phyloP scores from a whole-genome alignment of 2,797 vertebrate genomes.

The Typhlichthys subterraneus region DNA sequence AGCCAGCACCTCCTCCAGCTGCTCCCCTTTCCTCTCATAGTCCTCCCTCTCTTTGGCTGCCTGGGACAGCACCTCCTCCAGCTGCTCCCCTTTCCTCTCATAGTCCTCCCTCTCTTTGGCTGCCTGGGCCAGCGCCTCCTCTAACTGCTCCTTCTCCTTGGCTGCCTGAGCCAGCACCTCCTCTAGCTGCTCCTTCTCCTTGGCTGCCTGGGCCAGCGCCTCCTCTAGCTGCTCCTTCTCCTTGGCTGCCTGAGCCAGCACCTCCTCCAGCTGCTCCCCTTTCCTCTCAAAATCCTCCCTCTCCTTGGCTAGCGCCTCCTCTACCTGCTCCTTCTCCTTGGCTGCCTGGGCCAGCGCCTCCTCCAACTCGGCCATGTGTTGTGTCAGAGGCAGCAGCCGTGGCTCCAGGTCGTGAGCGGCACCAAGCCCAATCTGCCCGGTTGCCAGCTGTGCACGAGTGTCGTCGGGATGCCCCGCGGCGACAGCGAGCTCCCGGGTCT shows the following conservation, averaged over 20 bases:
- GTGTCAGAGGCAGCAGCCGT: slow-evolving; percentile 61
- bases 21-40: slow-evolving; percentile 64
- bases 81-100: no score
- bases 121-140: slow-evolving; percentile 41
- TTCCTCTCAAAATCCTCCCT: no score
- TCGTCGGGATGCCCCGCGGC: slow-evolving; percentile 51
- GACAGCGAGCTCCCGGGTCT: slow-evolving; percentile 55
- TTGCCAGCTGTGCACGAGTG: slow-evolving; percentile 46
- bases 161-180: slow-evolving; percentile 52
- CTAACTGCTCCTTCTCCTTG: slow-evolving; percentile 69
- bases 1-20: slow-evolving; percentile 54
- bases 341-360: slow-evolving; percentile 52
- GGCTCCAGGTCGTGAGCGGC: slow-evolving; percentile 69
- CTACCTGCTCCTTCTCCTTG: slow-evolving; percentile 69
- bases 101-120: no score
- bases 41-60: slow-evolving; percentile 61
- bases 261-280: no score
- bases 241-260: no score
- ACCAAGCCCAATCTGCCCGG: slow-evolving; percentile 62
- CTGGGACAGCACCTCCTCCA: background rate
- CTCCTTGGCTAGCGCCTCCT: slow-evolving; percentile 37
- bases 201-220: no score
- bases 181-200: slow-evolving; percentile 28
- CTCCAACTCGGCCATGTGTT: slow-evolving; percentile 66
- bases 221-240: no score